These are phyloP conservation scores for Paedocypris micromegethes DNA, from an alignment of 2,797 vertebrate genomes.

Conservation along the genomic window DNA sequence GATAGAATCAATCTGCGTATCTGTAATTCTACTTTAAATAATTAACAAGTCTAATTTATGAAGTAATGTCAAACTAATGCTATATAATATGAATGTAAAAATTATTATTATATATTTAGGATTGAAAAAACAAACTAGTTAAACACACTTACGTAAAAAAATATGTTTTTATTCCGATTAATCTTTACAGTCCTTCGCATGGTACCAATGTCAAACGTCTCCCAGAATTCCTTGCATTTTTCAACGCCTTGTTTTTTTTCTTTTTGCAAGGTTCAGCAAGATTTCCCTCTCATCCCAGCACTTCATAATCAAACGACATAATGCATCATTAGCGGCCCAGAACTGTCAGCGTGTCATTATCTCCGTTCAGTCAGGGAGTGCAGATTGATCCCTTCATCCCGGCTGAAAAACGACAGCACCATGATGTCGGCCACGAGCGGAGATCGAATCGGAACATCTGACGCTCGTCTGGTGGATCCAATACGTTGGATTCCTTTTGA, in stretches of 20 bases:
- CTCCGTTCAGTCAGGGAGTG: conserved; percentile 38
- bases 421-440: too few relatives aligned
- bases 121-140: too few relatives aligned
- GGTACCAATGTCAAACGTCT: not conserved
- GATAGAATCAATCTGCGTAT: too few relatives aligned
- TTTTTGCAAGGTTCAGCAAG: not conserved
- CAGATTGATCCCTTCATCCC: conserved; percentile 56
- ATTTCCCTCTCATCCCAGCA: not conserved
- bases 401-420: conserved; percentile 18
- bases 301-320: conserved; percentile 39
- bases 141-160: too few relatives aligned
- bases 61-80: too few relatives aligned
- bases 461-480: not conserved
- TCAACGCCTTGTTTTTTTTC: conserved; percentile 37
- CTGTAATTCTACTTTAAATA: too few relatives aligned
- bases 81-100: too few relatives aligned
- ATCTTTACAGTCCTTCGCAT: too few relatives aligned
- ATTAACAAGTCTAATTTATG: too few relatives aligned
- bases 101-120: too few relatives aligned
- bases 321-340: conserved; percentile 52
- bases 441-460: not conserved
- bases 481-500: not conserved
- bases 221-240: conserved; percentile 31
- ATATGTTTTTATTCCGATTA: too few relatives aligned
- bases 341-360: conserved; percentile 58